phyloP scores from a whole-genome alignment of 2,113 vertebrate genomes.

The Tachuris rubrigastra region DNA sequence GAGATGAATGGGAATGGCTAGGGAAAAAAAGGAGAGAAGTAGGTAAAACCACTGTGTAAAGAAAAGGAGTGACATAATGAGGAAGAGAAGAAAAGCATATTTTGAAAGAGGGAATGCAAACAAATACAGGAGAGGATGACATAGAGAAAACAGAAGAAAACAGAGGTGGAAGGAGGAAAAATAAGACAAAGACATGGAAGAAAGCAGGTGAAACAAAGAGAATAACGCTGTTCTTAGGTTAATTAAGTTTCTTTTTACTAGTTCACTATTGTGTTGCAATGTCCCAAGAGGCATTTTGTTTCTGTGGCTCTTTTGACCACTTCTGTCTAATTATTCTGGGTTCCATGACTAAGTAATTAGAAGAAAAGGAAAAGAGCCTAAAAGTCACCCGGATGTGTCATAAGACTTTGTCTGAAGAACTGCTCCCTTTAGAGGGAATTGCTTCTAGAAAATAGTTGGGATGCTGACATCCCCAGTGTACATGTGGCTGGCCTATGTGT shows the following conservation, averaged over 20 bases:
- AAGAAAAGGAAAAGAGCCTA: slow-evolving; percentile 40
- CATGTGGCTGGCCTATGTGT: not conserved
- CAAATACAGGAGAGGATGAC: not conserved
- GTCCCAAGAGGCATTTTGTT: slow-evolving; percentile 45
- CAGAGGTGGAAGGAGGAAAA: not conserved
- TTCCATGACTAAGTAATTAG: slow-evolving; percentile 39
- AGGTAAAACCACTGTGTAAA: not conserved
- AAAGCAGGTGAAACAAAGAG: slow-evolving; percentile 27
- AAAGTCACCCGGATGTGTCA: slow-evolving; percentile 44
- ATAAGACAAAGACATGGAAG: not conserved
- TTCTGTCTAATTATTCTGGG: not conserved
- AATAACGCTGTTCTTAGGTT: not conserved
- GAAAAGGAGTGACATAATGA: not conserved
- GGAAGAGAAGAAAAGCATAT: not conserved
- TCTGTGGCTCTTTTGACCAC: slow-evolving; percentile 35
- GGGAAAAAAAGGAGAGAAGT: not conserved
- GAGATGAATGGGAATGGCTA: not conserved
- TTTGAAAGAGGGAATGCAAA: not conserved
- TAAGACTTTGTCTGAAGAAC: slow-evolving; percentile 30
- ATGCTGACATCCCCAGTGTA: not conserved
- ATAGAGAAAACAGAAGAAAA: not conserved
- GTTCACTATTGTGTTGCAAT: slow-evolving; percentile 25
- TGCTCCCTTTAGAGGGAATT: slow-evolving; percentile 36
- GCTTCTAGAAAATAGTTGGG: slow-evolving; percentile 55
- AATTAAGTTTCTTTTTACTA: slow-evolving; percentile 10